Conservation (phyloP, 2,888 invertebrate species). For the Amphipoea lucens region DNA sequence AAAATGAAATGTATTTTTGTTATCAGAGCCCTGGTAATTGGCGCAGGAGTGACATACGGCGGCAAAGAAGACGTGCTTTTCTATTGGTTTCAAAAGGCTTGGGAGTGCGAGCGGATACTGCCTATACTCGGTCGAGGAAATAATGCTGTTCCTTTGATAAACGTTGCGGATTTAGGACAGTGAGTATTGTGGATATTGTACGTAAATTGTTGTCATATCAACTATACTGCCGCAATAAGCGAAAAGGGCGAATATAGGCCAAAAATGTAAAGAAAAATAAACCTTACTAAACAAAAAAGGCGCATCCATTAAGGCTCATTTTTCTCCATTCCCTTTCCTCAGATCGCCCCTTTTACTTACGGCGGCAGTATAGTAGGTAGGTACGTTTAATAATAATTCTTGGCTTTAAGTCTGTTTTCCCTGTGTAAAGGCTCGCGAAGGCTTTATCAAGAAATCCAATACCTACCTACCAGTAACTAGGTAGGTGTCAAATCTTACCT, state of each 20-base stretch:
- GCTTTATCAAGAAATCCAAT: not conserved
- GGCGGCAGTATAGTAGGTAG: not conserved
- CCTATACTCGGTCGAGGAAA: constrained; percentile 90
- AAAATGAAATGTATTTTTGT: constrained; percentile 4
- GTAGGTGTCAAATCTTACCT: too few relatives aligned
- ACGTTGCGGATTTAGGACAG: constrained; percentile 91
- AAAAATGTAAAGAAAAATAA: too few relatives aligned
- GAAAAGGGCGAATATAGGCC: too few relatives aligned
- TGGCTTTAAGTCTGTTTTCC: not conserved
- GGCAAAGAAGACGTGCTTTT: constrained; percentile 91
- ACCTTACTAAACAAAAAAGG: too few relatives aligned
- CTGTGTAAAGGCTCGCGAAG: not conserved
- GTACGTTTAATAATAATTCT: constrained; percentile 1
- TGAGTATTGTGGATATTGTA: constrained; percentile 69
- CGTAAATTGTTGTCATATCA: not conserved
- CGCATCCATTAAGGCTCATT: too few relatives aligned
- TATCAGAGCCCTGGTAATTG: constrained; percentile 88
- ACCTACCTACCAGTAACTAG: not conserved
- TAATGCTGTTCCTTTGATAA: constrained; percentile 91
- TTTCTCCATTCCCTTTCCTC: too few relatives aligned
- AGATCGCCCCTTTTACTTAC: too few relatives aligned
- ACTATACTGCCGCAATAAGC: too few relatives aligned
- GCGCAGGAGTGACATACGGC: constrained; percentile 91
- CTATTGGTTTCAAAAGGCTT: constrained; percentile 92
- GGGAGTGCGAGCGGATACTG: constrained; percentile 91